A percentile compares a stretch with the other conserved stretches of the same genome.
These are phyloP conservation scores for Apis mellifera DNA, from an alignment of 1,140 invertebrate genomes.

Conservation along the genomic window Amel_HAv3.1 CM009935.2:9487501-9488000, in stretches of 20 bases:
- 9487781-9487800: constrained; percentile 77
- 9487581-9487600: neutral
- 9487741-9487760: constrained; percentile 66
- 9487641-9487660: neutral
- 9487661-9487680: constrained; percentile 81
- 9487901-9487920: constrained; percentile 13
- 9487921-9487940: constrained; percentile 1
- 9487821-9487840: constrained; percentile 89
- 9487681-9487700: constrained; percentile 78
- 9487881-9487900: neutral
- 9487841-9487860: constrained; percentile 83
- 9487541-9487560: constrained; percentile 67
- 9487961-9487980: neutral
- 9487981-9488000: too few species aligned
- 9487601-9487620: constrained; percentile 72
- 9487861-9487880: neutral
- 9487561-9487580: neutral
- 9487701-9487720: constrained; percentile 83
- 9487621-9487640: constrained; percentile 83
- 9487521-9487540: constrained; percentile 77
- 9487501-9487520: constrained; percentile 75
- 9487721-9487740: constrained; percentile 83
- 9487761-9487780: constrained; percentile 48
- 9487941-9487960: neutral
- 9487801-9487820: constrained; percentile 83